Evolutionary conservation across 2,888 invertebrate genomes (phyloP).

Genomic region (Eupithecia vulgata): DNA sequence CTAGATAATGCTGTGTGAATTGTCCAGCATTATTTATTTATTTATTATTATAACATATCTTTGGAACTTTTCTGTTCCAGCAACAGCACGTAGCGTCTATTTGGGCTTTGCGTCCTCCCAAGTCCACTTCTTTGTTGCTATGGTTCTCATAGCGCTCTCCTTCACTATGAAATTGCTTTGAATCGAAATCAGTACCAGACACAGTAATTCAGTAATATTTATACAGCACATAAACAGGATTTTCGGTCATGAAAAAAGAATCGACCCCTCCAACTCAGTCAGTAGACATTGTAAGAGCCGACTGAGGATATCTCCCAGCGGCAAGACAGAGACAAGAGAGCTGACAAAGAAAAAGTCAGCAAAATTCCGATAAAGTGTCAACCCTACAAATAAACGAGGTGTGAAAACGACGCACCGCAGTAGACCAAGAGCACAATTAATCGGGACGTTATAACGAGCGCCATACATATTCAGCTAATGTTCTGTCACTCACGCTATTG

Average conservation of each 20-base stretch:
- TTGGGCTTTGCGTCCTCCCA: neutral
- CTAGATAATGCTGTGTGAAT: too few relatives aligned
- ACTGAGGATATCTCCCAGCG: too few relatives aligned
- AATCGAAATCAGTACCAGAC: neutral
- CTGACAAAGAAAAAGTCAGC: too few relatives aligned
- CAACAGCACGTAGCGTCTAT: neutral
- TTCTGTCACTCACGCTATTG: constrained; percentile 71
- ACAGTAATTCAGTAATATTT: too few relatives aligned
- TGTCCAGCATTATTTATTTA: too few relatives aligned
- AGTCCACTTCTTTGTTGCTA: neutral
- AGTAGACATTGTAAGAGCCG: too few relatives aligned
- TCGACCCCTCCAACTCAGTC: too few relatives aligned
- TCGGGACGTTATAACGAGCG: constrained; percentile 68
- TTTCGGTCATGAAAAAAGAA: too few relatives aligned
- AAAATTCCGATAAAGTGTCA: constrained; percentile 39
- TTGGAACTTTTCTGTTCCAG: neutral
- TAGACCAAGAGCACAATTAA: constrained; percentile 68
- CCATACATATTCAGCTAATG: constrained; percentile 76
- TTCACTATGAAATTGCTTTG: neutral
- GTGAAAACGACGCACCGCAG: constrained; percentile 70
- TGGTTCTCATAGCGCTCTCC: neutral
- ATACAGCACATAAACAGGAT: too few relatives aligned
- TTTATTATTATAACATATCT: too few relatives aligned
- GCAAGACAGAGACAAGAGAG: too few relatives aligned
- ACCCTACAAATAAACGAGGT: constrained; percentile 67